Percentiles rank a stretch among this genome's conserved stretches.
phyloP scores from a whole-genome alignment of 2,888 invertebrate genomes.

The Lissonota sp. region DNA sequence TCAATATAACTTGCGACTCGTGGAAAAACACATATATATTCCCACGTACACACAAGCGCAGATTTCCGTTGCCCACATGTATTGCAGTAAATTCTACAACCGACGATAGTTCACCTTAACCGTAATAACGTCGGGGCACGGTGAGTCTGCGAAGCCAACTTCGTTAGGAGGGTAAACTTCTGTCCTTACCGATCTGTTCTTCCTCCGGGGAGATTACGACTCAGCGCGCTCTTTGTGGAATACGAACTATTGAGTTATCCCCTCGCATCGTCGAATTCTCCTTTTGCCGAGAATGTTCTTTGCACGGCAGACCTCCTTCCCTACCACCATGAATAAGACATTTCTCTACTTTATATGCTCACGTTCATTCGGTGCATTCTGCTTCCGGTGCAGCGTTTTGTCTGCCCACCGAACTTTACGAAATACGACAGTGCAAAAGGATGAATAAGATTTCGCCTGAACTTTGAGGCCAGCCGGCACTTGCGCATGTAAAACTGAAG shows the following conservation, averaged over 20 bases:
- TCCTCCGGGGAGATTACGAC: neutral
- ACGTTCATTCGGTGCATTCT: neutral
- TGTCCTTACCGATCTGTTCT: neutral
- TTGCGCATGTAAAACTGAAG: too few species aligned
- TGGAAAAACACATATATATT: neutral
- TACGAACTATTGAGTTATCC: too few species aligned
- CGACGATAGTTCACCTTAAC: conserved; percentile 6
- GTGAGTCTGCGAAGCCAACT: neutral
- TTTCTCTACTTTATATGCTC: neutral
- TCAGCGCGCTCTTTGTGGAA: neutral
- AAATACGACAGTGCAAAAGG: neutral
- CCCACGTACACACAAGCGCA: neutral
- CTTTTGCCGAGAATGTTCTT: too few species aligned
- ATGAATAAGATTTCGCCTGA: too few species aligned
- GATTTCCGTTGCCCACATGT: neutral
- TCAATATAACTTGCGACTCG: conserved; percentile 51
- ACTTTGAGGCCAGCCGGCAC: too few species aligned
- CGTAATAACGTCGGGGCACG: neutral
- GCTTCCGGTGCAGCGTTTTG: neutral
- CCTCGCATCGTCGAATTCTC: neutral
- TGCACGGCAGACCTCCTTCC: too few species aligned
- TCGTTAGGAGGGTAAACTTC: neutral
- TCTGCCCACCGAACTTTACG: neutral
- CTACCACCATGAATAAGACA: neutral
- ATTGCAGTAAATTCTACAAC: conserved; percentile 18